These are phyloP conservation scores for Lepidurus apus DNA, from an alignment of 1,140 invertebrate species.

Conservation along the genomic window DNA sequence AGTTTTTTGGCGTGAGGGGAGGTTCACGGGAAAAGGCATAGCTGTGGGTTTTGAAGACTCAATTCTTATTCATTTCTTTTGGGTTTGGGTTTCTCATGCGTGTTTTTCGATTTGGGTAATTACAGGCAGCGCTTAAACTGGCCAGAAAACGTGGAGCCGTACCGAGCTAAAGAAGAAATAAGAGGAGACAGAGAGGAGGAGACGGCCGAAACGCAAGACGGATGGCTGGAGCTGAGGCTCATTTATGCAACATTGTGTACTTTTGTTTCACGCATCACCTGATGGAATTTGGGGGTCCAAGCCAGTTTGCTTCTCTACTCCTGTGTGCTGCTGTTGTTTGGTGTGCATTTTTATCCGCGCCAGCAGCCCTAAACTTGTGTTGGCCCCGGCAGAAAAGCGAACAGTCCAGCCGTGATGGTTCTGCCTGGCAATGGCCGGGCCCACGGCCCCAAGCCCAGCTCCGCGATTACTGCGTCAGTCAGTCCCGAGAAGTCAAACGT, in stretches of 20 bases:
- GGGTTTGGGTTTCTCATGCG: not conserved
- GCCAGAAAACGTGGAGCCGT: not conserved
- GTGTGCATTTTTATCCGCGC: too few relatives aligned
- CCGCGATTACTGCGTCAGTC: slow-evolving; percentile 8
- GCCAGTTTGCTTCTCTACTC: too few relatives aligned
- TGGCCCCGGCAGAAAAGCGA: not conserved
- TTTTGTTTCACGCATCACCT: slow-evolving; percentile 12
- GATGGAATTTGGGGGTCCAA: not conserved
- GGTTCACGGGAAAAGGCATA: not conserved
- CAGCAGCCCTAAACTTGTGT: not conserved
- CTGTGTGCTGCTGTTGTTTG: too few relatives aligned
- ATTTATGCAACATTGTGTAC: slow-evolving; percentile 20
- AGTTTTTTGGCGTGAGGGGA: not conserved
- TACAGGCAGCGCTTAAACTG: not conserved
- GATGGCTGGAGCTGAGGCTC: not conserved
- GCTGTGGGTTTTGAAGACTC: not conserved
- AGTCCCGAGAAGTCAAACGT: slow-evolving; percentile 1
- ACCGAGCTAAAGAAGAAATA: slow-evolving; percentile 15
- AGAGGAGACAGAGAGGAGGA: not conserved
- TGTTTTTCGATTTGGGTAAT: slow-evolving; percentile 17
- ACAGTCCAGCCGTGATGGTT: not conserved
- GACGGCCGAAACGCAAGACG: slow-evolving; percentile 7
- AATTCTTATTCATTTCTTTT: not conserved
- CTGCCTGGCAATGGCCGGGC: not conserved
- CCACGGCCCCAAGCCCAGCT: too few relatives aligned